phyloP scores from a whole-genome alignment of 2,888 invertebrate species.

The Diaphora mendica region DNA sequence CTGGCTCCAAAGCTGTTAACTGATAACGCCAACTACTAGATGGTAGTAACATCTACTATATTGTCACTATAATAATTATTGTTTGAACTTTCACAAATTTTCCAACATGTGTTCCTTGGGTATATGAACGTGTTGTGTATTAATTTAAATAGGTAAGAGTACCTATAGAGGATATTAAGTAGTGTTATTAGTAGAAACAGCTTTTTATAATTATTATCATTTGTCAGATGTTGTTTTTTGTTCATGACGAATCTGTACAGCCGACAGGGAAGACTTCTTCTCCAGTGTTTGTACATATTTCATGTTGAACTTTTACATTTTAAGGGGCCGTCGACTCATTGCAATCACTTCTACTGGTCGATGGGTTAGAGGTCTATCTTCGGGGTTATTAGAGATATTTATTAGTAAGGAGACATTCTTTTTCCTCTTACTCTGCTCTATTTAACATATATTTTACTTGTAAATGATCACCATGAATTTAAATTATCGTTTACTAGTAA shows the following conservation, averaged over 20 bases:
- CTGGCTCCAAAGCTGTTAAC: neutral
- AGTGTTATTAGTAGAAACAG: neutral
- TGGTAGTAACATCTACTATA: neutral
- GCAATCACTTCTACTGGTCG: conserved; percentile 8
- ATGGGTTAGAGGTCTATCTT: conserved; percentile 8
- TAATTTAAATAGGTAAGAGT: neutral
- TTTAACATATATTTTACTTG: neutral
- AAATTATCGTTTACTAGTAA: conserved; percentile 1
- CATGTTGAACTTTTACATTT: conserved; percentile 12
- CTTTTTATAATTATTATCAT: neutral
- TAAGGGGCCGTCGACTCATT: conserved; percentile 1
- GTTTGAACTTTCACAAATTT: neutral
- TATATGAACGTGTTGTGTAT: neutral
- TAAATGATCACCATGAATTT: neutral
- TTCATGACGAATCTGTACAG: conserved; percentile 10
- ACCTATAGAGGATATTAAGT: neutral
- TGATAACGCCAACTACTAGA: neutral
- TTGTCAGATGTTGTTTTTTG: conserved; percentile 12
- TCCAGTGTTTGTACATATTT: conserved; percentile 8
- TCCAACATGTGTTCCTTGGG: neutral
- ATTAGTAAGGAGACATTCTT: neutral
- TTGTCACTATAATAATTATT: neutral
- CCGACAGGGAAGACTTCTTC: conserved; percentile 18
- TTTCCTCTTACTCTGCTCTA: neutral
- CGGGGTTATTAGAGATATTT: conserved; percentile 10